Conservation (phyloP, 2,113 vertebrate species). For the Peromyscus polionotus region DNA sequence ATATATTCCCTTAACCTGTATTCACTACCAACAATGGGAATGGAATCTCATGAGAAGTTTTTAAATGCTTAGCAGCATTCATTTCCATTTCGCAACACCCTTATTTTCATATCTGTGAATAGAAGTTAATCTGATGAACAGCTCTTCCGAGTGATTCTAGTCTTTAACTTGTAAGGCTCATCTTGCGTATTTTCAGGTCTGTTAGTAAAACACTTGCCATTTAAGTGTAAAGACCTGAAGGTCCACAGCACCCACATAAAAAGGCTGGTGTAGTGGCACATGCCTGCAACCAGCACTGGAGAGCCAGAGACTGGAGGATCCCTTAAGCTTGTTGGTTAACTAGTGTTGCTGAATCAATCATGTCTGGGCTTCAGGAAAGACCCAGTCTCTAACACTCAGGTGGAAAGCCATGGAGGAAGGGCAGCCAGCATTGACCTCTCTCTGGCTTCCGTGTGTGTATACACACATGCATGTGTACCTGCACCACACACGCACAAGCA, state of each 20-base stretch:
- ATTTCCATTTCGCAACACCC: not conserved
- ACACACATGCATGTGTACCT: not conserved
- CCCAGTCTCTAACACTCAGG: not conserved
- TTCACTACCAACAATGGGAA: not conserved
- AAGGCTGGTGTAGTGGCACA: not conserved
- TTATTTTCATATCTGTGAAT: not conserved
- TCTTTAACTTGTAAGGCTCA: not conserved
- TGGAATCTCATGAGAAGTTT: not conserved
- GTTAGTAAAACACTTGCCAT: not conserved
- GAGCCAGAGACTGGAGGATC: not conserved
- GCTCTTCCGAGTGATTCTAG: not conserved
- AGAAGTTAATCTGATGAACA: not conserved
- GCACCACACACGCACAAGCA: not conserved
- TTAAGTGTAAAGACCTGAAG: not conserved
- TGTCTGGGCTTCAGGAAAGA: too few species aligned
- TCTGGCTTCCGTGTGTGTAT: not conserved
- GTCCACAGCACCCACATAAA: not conserved
- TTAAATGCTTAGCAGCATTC: not conserved
- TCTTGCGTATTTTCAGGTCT: not conserved
- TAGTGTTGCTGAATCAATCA: not conserved
- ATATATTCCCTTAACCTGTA: not conserved
- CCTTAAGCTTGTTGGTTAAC: not conserved
- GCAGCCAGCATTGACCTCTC: not conserved
- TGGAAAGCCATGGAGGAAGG: not conserved
- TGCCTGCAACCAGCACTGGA: not conserved